A percentile compares a stretch with the other conserved stretches of the same genome.
phyloP scores from a whole-genome alignment of 2,888 invertebrate species.

The Dolomedes plantarius region DNA sequence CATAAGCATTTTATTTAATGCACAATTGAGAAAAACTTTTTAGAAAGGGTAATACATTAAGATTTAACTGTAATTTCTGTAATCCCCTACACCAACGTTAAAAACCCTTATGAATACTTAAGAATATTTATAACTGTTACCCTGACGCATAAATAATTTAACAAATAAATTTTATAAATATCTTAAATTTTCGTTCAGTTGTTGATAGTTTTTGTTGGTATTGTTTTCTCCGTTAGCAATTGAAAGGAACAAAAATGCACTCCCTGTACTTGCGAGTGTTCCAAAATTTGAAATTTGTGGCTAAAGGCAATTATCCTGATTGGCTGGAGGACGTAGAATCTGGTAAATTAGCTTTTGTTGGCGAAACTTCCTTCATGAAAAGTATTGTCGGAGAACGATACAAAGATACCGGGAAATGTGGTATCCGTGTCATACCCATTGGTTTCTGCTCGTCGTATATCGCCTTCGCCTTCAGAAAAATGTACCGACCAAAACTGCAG shows the following conservation, averaged over 20 bases:
- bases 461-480: slow-evolving; percentile 28
- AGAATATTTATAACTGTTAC: too few relatives aligned
- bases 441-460: slow-evolving; percentile 27
- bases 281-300: not conserved
- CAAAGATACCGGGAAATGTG: slow-evolving; percentile 24
- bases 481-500: too few relatives aligned
- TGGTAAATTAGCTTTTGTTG: slow-evolving; percentile 27
- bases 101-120: too few relatives aligned
- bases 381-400: slow-evolving; percentile 25
- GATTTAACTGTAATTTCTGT: too few relatives aligned
- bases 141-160: too few relatives aligned
- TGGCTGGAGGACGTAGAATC: slow-evolving; percentile 34
- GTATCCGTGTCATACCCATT: not conserved
- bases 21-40: too few relatives aligned
- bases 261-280: slow-evolving; percentile 10
- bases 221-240: not conserved
- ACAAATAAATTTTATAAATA: too few relatives aligned
- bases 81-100: too few relatives aligned
- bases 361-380: slow-evolving; percentile 19
- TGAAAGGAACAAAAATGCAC: slow-evolving; percentile 14
- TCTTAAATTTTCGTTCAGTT: too few relatives aligned
- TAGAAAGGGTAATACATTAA: too few relatives aligned
- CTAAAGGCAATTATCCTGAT: not conserved
- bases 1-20: too few relatives aligned
- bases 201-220: too few relatives aligned